Percentiles rank a stretch among this genome's conserved stretches.
Conservation (phyloP, 2,797 vertebrate genomes). For the Sarcoramphus papa region DNA sequence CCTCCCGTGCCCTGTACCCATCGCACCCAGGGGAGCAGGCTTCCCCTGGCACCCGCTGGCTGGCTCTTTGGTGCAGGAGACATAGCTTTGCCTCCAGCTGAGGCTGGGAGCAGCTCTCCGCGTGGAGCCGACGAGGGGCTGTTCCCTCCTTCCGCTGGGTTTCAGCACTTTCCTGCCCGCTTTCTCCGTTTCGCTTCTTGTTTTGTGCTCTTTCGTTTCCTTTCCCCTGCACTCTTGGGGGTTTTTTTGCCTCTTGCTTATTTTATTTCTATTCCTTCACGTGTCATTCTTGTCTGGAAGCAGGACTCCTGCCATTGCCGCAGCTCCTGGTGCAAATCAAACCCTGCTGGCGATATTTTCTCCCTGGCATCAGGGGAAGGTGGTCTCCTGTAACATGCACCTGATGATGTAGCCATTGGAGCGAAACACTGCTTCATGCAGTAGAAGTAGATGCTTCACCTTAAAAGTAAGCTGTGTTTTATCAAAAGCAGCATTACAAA, state of each 20-base stretch:
- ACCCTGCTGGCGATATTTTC: background rate
- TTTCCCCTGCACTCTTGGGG: background rate
- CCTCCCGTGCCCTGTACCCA: too few relatives aligned
- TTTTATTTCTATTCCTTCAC: background rate
- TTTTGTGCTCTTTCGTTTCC: background rate
- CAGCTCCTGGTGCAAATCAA: background rate
- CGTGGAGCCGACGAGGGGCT: rapidly evolving
- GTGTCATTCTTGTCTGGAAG: background rate
- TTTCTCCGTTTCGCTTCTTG: background rate
- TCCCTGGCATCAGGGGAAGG: background rate
- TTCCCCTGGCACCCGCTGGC: rapidly evolving
- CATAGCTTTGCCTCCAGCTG: background rate
- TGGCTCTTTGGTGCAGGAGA: rapidly evolving
- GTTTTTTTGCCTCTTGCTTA: background rate
- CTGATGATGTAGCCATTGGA: background rate
- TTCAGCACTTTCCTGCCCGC: background rate
- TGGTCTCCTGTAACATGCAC: background rate
- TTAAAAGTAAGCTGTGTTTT: background rate
- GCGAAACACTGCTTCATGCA: background rate
- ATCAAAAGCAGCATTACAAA: background rate
- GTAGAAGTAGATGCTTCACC: background rate
- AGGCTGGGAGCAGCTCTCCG: background rate
- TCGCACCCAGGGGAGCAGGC: rapidly evolving
- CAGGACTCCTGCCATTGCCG: background rate
- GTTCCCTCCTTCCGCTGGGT: background rate